Base-by-base conservation (phyloP, 2,113 vertebrate genomes). In the Callocephalon fimbriatum region DNA sequence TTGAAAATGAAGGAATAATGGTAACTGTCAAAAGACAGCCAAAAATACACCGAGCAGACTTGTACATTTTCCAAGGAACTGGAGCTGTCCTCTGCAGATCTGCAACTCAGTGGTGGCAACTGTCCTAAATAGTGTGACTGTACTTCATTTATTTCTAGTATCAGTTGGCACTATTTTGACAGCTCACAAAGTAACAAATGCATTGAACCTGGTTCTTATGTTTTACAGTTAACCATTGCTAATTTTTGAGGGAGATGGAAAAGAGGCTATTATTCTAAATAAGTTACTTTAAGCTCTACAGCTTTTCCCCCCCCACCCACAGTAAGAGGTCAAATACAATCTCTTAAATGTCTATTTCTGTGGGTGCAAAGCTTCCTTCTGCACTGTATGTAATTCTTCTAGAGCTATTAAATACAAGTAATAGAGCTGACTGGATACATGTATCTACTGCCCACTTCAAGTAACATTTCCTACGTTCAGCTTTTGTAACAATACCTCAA, bases 1-100 rank as follows among this genome's bases (percentile, higher is more conserved):
- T 80, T 42, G 71, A 63, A 96, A 95, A 95, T n/a, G 81, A 89
- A 86, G 44, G 47, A 92, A 88, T 90, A 96, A 93, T 50, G 75
- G 81, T 58, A 94, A 93, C 58, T 37, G 84, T 26, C 86, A 76
- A 85, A 72, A 83, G 53, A 50, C 66, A 84, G 74, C 47, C 84
- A 87, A 90, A 95, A 96, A 87, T 81, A 89, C 32, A 91, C 16
- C 3, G 3, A 90, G 90, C 44, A 79, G 65, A 59, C 56, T 9
- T 70, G 74, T 44, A 56, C 31, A 12, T 37, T 76, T 88, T 86
- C 90, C 81, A 91, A 78, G 50, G 71, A 72, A 70, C 58, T 47
- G 37, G 37, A 85, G 70, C 70, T 90, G 56, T 77, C 77, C 89
- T 93, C 68, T 86, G 48, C 76, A 35, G 7, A 80, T 84, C 88